phyloP scores from a whole-genome alignment of 2,888 invertebrate genomes.

The Orthosia gothica region DNA sequence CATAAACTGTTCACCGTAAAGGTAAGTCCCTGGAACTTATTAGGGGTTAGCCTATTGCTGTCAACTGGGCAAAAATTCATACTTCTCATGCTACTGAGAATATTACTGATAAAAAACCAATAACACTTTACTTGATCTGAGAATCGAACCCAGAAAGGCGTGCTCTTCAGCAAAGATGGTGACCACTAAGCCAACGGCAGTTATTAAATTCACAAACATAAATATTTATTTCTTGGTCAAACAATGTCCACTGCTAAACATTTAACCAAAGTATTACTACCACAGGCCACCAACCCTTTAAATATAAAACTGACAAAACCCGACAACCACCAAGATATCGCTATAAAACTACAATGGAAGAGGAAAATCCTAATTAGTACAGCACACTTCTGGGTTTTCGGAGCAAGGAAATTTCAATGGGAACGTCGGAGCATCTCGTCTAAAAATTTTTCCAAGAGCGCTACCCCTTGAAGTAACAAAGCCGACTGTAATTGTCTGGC shows the following conservation, averaged over 20 bases:
- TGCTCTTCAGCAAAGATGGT: no score
- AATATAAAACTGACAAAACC: constrained; percentile 22
- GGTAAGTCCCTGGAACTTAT: no score
- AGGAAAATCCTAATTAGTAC: constrained; percentile 61
- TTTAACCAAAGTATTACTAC: neutral
- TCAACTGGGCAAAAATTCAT: no score
- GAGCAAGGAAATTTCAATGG: constrained; percentile 61
- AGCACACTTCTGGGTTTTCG: constrained; percentile 56
- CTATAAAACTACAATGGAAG: constrained; percentile 44
- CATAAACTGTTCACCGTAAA: no score
- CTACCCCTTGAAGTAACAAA: constrained; percentile 70
- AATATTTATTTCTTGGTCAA: neutral
- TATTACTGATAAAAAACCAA: no score
- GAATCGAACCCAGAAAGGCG: no score
- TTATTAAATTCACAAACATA: no score
- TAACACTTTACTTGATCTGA: no score
- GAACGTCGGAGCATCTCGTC: constrained; percentile 46
- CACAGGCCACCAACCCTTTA: constrained; percentile 12
- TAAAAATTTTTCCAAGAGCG: constrained; percentile 57
- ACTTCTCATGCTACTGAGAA: no score
- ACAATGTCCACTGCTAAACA: neutral
- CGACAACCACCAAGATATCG: constrained; percentile 20
- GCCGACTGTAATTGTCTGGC: constrained; percentile 68
- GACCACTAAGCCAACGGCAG: no score
- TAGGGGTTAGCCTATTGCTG: no score